Evolutionary conservation across 35 echinoderm and acorn worm genomes (phyloP), one percentile per base, ranked within the genome.

Genomic region (Apostichopus japonicus): DNA sequence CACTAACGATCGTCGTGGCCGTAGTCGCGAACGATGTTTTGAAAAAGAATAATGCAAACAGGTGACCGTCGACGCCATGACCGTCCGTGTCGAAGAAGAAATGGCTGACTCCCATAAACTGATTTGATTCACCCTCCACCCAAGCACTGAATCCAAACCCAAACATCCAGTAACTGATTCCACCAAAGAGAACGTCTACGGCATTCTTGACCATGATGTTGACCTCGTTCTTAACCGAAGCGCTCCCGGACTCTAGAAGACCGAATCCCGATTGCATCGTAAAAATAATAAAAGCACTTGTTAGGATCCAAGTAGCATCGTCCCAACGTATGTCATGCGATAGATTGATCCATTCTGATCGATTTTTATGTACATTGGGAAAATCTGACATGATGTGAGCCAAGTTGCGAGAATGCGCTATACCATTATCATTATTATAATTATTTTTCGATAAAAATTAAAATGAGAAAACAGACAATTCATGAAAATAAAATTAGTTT

Each of bases 191-290:
- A 7, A 96, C 95, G 84, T 96, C 95, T 14, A 96, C 91, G 4
- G 93, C 86, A 55, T 96, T 96, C 61, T 96, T 96, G 0, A 96
- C 91, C 95, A 96, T 96, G 23, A 96, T 96, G 76, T 94, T 96
- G 13, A 96, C 95, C 91, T 96, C 95, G 86, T 94, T 96, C 80
- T 94, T 96, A 13, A 52, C 54, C 10, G 95, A 96, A 5, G 93
- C 95, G 55, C 90, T 94, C 6, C 95, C 95, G 4, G 93, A 94
- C 89, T 96, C 95, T 8, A 96, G 91, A 11, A 96, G 80, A 9
- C 95, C 95, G 72, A 96, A 96, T 15, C 95, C 95, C 27, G 95
- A 96, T 80, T 96, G 95, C 95, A 96, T 96, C 1, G 95, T 96
- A 51, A 96, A 96, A 17, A 96, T 94, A 24, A 96, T 96, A 70